Conservation (phyloP, 2,888 invertebrate genomes). For the Erannis defoliaria region DNA sequence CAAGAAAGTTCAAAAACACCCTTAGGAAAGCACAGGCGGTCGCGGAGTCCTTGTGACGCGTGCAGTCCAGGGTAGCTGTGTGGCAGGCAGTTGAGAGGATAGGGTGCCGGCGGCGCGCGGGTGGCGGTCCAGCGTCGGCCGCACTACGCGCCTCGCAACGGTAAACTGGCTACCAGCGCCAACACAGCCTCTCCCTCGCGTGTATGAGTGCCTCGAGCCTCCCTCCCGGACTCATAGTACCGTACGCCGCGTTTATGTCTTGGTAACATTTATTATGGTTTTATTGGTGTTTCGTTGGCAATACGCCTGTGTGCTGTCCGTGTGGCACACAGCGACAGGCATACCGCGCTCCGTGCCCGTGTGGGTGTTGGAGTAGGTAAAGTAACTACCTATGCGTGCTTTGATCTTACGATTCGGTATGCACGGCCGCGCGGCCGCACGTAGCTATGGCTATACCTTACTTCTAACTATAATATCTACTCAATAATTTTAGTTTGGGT, state of each 20-base stretch:
- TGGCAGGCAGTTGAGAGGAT: constrained; percentile 59
- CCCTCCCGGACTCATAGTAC: constrained; percentile 86
- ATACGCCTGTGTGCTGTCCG: constrained; percentile 69
- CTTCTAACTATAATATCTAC: constrained; percentile 82
- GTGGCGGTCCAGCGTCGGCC: constrained; percentile 82
- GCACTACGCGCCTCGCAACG: constrained; percentile 86
- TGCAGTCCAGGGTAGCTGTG: constrained; percentile 58
- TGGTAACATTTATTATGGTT: constrained; percentile 83
- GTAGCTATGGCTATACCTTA: constrained; percentile 79
- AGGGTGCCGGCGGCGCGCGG: constrained; percentile 81
- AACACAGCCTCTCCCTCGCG: constrained; percentile 83
- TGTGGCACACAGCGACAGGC: constrained; percentile 58
- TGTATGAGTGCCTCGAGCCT: constrained; percentile 84
- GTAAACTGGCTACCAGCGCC: constrained; percentile 83
- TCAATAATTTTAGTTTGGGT: constrained; percentile 83
- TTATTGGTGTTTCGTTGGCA: constrained; percentile 72
- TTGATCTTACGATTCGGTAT: constrained; percentile 87
- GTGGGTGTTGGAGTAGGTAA: constrained; percentile 82
- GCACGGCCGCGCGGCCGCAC: constrained; percentile 82
- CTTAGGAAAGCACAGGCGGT: constrained; percentile 61
- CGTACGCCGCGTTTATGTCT: constrained; percentile 83
- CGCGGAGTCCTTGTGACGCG: constrained; percentile 56
- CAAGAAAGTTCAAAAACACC: constrained; percentile 67
- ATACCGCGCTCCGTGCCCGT: constrained; percentile 60
- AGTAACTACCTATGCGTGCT: constrained; percentile 84